Conservation (phyloP, 2,113 vertebrate species). For the Poecilia latipinna region DNA sequence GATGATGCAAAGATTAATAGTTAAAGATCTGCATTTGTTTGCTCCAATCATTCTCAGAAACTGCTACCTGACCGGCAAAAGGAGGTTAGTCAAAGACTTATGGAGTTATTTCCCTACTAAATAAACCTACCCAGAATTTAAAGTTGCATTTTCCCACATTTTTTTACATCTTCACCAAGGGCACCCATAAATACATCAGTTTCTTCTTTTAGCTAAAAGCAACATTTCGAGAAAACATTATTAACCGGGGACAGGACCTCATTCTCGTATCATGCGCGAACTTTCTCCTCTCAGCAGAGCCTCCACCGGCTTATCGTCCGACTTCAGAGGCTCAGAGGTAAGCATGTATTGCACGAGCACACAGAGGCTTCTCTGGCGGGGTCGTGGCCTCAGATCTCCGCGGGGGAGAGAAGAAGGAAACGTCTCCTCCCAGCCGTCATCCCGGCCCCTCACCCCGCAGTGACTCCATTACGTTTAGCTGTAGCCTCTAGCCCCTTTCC, state of each 20-base stretch:
- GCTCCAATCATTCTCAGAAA: too few species aligned
- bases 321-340: background rate
- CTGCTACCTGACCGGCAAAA: too few species aligned
- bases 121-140: too few species aligned
- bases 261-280: background rate
- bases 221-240: background rate
- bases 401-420: conserved; percentile 14
- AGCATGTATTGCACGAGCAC: background rate
- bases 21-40: too few species aligned
- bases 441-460: conserved; percentile 28
- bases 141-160: too few species aligned
- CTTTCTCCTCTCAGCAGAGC: background rate
- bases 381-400: conserved; percentile 16
- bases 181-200: too few species aligned
- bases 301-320: background rate
- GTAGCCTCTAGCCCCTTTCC: conserved; percentile 40
- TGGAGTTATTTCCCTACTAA: too few species aligned
- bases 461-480: conserved; percentile 33
- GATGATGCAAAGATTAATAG: too few species aligned
- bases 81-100: too few species aligned
- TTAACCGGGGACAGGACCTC: background rate
- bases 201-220: background rate
- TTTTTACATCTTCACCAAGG: too few species aligned
- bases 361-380: background rate
- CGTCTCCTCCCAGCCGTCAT: conserved; percentile 25